Conservation (phyloP, 1,140 invertebrate genomes). For the Cherax destructor region DNA sequence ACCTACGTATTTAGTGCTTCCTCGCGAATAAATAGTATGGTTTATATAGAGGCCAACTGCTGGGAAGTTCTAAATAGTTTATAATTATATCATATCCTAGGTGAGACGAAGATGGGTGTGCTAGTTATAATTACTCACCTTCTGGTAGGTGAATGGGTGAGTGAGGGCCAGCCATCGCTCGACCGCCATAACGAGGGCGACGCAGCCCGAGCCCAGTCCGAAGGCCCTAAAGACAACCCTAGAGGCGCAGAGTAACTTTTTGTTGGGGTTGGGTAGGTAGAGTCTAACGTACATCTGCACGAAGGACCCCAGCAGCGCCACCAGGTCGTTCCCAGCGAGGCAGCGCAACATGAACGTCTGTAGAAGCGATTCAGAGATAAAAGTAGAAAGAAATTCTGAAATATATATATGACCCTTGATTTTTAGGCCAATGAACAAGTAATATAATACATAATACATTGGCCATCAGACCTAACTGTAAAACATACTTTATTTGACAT, state of each 20-base stretch:
- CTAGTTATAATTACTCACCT: constrained; percentile 79
- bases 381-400: not conserved
- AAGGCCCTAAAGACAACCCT: constrained; percentile 87
- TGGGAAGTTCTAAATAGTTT: too few species aligned
- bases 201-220: constrained; percentile 89
- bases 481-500: too few species aligned
- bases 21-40: too few species aligned
- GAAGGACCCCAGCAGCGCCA: constrained; percentile 79
- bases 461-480: too few species aligned
- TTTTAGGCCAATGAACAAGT: too few species aligned
- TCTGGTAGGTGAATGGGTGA: constrained; percentile 90
- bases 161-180: constrained; percentile 90
- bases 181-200: constrained; percentile 89
- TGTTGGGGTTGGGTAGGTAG: constrained; percentile 74
- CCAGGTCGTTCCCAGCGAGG: constrained; percentile 86
- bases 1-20: too few species aligned
- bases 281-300: constrained; percentile 80
- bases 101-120: too few species aligned
- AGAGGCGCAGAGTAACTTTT: constrained; percentile 79
- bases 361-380: not conserved
- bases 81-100: too few species aligned
- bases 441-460: too few species aligned
- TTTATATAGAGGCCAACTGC: too few species aligned
- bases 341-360: constrained; percentile 87
- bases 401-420: too few species aligned